Percentiles rank a stretch among this genome's conserved stretches.
Conservation (phyloP, 53 echinoderm and acorn worm species). For the Paelopatides confundens region DNA sequence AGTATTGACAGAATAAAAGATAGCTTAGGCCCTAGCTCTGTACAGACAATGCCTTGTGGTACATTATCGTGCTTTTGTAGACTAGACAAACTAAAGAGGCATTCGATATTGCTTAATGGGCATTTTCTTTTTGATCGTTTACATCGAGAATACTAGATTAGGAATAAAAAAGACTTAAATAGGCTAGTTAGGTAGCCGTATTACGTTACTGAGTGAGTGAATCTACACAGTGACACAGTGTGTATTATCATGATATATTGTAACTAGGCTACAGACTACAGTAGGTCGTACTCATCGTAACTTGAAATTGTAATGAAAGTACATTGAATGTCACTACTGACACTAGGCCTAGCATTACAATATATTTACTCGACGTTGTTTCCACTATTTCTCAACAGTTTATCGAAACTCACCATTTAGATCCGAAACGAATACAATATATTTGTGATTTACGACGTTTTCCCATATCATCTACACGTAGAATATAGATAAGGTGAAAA, state of each 20-base stretch:
- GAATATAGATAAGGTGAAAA: neutral
- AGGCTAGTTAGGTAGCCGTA: too few species aligned
- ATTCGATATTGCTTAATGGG: too few species aligned
- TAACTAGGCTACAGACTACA: slow-evolving; percentile 2
- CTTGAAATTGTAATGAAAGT: neutral
- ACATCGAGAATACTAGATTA: too few species aligned
- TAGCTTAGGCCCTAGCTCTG: too few species aligned
- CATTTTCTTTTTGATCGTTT: too few species aligned
- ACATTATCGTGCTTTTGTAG: too few species aligned
- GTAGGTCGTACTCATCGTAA: neutral
- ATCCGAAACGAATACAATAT: neutral
- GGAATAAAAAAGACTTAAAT: too few species aligned
- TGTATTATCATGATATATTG: neutral
- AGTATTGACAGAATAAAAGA: too few species aligned
- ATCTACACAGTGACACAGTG: too few species aligned
- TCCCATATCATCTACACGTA: slow-evolving; percentile 31
- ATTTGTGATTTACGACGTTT: slow-evolving; percentile 27
- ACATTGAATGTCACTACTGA: neutral
- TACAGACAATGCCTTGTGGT: too few species aligned
- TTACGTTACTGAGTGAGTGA: too few species aligned
- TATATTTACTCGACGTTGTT: neutral
- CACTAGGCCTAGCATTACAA: neutral
- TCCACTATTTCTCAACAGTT: neutral
- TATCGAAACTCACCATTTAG: slow-evolving; percentile 14
- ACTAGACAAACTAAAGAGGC: too few species aligned